phyloP scores from a whole-genome alignment of 2,888 invertebrate genomes.

The Thalpophila matura region DNA sequence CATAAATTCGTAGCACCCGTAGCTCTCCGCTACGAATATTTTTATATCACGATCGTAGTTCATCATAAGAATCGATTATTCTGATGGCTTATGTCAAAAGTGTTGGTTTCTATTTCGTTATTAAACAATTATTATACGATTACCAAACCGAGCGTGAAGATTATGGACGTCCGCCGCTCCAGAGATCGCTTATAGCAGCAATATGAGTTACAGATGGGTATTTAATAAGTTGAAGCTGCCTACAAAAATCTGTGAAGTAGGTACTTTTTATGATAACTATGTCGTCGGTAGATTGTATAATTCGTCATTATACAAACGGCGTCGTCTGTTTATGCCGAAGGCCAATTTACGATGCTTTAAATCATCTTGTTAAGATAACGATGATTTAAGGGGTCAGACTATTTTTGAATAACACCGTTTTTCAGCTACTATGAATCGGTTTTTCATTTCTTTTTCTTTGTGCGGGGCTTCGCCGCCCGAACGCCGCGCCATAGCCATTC shows the following conservation, averaged over 20 bases:
- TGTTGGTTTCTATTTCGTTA: constrained; percentile 18
- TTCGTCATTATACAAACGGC: no score
- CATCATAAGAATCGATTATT: not conserved
- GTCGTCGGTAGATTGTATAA: no score
- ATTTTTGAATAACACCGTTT: no score
- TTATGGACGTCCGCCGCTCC: constrained; percentile 2
- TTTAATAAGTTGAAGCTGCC: constrained; percentile 7
- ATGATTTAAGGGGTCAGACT: no score
- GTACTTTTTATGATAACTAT: not conserved
- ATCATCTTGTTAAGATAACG: no score
- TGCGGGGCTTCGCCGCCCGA: no score
- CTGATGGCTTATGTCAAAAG: constrained; percentile 12
- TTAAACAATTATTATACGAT: constrained; percentile 32
- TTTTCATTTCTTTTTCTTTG: no score
- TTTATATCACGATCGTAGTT: not conserved
- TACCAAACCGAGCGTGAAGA: constrained; percentile 8
- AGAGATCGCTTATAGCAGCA: constrained; percentile 10
- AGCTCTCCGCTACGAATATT: not conserved
- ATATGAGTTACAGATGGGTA: constrained; percentile 17
- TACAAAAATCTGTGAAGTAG: not conserved
- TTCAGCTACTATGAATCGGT: no score
- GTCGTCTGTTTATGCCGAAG: no score
- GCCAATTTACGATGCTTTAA: no score
- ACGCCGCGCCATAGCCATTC: no score
- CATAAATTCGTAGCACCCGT: not conserved